Evolutionary conservation across 2,113 vertebrate genomes (phyloP), one percentile per base, ranked within the genome.

Genomic region (Physeter macrocephalus): DNA sequence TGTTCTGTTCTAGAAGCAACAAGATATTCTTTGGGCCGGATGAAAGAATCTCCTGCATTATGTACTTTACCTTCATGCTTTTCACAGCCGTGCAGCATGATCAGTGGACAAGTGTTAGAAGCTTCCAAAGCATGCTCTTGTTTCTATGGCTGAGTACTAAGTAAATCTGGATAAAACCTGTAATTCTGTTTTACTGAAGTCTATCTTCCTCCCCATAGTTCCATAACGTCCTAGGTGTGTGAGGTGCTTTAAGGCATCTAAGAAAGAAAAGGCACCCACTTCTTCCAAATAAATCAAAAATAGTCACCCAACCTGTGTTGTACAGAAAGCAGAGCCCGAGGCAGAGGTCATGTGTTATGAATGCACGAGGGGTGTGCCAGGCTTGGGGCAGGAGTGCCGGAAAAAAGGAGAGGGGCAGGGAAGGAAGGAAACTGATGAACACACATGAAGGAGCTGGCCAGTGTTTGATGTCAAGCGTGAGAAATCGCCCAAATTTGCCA

Each of bases 401-500:
- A 41, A 31, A 18, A 15, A 25, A 18, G 43, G 6, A 6, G 49
- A 4, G 39, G 25, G 5, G 41, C 2, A 3, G 67, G 46, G 36
- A 29, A 43, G 8, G 18, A 23, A 20, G 14, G 15, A 59, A 27
- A 5, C 1, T 6, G 3, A 13, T 49, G 41, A 61, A 20, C 13
- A n/a, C 31, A 2, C 31, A 2, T 10, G 74, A 75, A 5, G 1
- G 23, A 72, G 39, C 21, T 9, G 61, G 7, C 13, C 25, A 17
- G 29, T 5, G 12, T 23, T 15, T 21, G 61, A 17, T 11, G 4
- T 43, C 29, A 57, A 11, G 36, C 21, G 3, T 10, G 29, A 86
- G 5, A 75, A 21, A 10, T 1, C 0, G 3, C 12, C 82, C 13
- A 3, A 5, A 6, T 3, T 43, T 13, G 23, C 52, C 43, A 31